Conservation (phyloP, 2,797 vertebrate genomes). For the Urophycis tenuis region DNA sequence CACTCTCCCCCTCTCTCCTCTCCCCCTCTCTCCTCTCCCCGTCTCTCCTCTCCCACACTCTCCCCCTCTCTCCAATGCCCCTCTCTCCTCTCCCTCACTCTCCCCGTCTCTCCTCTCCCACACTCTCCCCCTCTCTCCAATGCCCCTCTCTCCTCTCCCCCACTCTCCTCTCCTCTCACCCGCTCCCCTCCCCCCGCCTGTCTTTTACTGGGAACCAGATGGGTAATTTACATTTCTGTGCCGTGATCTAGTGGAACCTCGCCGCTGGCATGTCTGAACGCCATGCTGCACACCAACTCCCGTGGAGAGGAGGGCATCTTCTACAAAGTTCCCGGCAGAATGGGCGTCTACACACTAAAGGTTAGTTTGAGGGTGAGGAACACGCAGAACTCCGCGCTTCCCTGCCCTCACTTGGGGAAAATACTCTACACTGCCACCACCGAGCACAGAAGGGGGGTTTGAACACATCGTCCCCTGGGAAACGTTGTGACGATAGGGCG, state of each 20-base stretch:
- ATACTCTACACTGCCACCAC: background rate
- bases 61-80: background rate
- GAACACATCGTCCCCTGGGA: no score
- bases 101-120: background rate
- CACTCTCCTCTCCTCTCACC: slow-evolving; percentile 24
- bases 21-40: background rate
- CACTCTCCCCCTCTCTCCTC: background rate
- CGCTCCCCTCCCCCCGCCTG: slow-evolving; percentile 21
- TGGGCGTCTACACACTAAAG: slow-evolving; percentile 98
- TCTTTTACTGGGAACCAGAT: slow-evolving; percentile 31
- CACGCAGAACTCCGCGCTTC: background rate
- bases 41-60: no score
- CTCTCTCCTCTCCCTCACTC: background rate
- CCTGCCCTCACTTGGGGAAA: background rate
- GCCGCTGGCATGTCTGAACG: slow-evolving; percentile 95
- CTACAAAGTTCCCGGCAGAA: slow-evolving; percentile 96
- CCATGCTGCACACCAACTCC: slow-evolving; percentile 98
- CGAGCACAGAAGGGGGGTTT: no score
- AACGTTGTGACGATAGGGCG: no score
- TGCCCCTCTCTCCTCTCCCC: slow-evolving; percentile 42
- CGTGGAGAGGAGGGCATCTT: slow-evolving; percentile 96
- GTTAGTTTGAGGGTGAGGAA: slow-evolving; percentile 56
- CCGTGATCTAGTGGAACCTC: slow-evolving; percentile 83
- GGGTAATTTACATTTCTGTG: slow-evolving; percentile 46
- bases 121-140: background rate